Evolutionary conservation across 2,113 vertebrate species (phyloP).

Genomic region (Apodemus sylvaticus): DNA sequence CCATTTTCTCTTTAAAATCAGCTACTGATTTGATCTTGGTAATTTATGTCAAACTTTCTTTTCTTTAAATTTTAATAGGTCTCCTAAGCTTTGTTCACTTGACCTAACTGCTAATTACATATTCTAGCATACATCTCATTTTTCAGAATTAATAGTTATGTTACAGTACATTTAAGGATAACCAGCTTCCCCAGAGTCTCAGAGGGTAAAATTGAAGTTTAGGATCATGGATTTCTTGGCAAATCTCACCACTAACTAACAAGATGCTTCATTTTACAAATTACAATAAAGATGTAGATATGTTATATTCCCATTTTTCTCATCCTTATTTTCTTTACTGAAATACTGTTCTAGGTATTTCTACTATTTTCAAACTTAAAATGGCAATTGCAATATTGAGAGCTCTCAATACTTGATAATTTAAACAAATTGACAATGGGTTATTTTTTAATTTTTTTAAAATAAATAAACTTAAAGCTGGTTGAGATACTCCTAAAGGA

Average conservation of each 20-base stretch:
- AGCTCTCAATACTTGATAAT: neutral
- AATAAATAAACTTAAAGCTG: conserved; percentile 2
- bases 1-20: neutral
- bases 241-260: neutral
- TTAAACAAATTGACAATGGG: neutral
- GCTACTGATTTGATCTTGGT: neutral
- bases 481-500: neutral
- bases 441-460: neutral
- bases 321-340: neutral
- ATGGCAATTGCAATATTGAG: neutral
- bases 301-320: neutral
- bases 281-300: neutral
- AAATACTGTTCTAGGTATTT: neutral
- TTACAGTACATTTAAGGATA: conserved; percentile 20
- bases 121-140: neutral
- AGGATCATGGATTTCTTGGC: neutral
- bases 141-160: conserved; percentile 29
- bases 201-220: neutral
- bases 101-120: neutral
- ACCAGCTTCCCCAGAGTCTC: neutral
- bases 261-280: neutral
- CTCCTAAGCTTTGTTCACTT: neutral
- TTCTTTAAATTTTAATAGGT: neutral
- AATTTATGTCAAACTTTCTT: conserved; percentile 12
- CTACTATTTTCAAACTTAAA: neutral